These are phyloP conservation scores for Caenorhabditis wallacei DNA, from an alignment of 2,888 invertebrate genomes.

Conservation along the genomic window DNA sequence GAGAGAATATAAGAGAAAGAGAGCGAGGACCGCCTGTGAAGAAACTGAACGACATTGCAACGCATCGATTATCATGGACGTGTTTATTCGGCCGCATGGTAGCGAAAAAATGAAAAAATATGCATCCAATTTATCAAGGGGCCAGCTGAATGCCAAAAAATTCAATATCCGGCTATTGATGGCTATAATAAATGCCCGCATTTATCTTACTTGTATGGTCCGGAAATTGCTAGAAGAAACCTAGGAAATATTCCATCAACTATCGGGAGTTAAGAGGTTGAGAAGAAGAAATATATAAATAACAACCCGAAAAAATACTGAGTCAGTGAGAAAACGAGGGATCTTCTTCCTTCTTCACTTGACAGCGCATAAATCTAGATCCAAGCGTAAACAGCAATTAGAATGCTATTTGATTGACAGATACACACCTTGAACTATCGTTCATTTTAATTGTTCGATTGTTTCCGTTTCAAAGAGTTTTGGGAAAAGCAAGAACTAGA, in stretches of 20 bases:
- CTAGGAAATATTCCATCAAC: slow-evolving; percentile 19
- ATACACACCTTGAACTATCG: slow-evolving; percentile 37
- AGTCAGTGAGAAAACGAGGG: background rate
- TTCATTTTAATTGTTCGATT: slow-evolving; percentile 25
- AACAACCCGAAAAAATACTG: background rate
- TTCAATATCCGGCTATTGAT: slow-evolving; percentile 49
- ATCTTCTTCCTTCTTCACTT: slow-evolving; percentile 1
- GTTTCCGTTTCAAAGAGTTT: slow-evolving; percentile 40
- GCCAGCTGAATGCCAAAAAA: slow-evolving; percentile 15
- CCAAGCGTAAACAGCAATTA: slow-evolving; percentile 48
- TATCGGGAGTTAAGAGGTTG: background rate
- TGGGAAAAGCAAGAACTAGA: background rate
- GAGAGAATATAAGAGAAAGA: slow-evolving; percentile 8
- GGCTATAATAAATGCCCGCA: slow-evolving; percentile 43
- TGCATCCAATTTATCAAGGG: slow-evolving; percentile 13
- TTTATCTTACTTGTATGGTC: slow-evolving; percentile 44
- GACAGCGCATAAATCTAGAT: slow-evolving; percentile 57
- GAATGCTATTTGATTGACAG: slow-evolving; percentile 53
- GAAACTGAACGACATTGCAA: slow-evolving; percentile 12
- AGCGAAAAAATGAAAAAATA: slow-evolving; percentile 7
- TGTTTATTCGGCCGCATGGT: slow-evolving; percentile 28
- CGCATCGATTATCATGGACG: slow-evolving; percentile 30
- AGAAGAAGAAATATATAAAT: background rate
- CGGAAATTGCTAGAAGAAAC: slow-evolving; percentile 40
- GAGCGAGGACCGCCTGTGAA: slow-evolving; percentile 8